Base-by-base conservation (phyloP, 2,888 invertebrate genomes). In the Andrena flavipes region DNA sequence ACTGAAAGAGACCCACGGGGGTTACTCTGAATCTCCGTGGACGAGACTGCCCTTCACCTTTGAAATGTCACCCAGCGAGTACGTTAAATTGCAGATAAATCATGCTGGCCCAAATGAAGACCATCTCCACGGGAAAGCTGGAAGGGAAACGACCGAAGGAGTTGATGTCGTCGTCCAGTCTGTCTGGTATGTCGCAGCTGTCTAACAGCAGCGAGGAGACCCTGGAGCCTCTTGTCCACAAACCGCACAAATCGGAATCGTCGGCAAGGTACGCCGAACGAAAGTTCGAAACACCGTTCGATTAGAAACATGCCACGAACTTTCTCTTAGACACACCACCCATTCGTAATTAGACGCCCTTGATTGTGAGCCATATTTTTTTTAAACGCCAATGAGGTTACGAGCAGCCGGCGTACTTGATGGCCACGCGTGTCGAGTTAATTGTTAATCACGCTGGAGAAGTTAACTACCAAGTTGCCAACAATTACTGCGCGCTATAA, bases 181-280 rank as follows among this genome's bases (percentile, higher is more conserved):
- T 94, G 76, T 93, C 93, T 69, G 93, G 93, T 71, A 93, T 94
- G 93, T 94, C 93, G 69, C 93, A 94, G 84, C 85, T 94, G 78
- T 93, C 94, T 33, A 93, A 93, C 85, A 93, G 93, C 87, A 94
- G 93, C 87, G 94, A 94, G 80, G 94, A 94, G 85, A 89, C 92
- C 23, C 88, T 93, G 65, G 93, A 93, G 87, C 92, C 93, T 51
- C 91, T 93, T 80, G 91, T 93, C 71, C 91, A 93, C 82, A 92
- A 92, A 79, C 89, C 92, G 76, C 91, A 90, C 84, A 92, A 90
- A 87, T 85, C 89, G 59, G 91, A 91, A 76, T 91, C 90, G 60
- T 85, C 89, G 62, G 90, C 93, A 87, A 90, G 92, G 94, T 94
- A 81, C 77, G 76, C 70, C 13, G n/a, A 0, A 29, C 29, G 51